Conservation (phyloP, 2,113 vertebrate species). For the Marmota flaviventris region DNA sequence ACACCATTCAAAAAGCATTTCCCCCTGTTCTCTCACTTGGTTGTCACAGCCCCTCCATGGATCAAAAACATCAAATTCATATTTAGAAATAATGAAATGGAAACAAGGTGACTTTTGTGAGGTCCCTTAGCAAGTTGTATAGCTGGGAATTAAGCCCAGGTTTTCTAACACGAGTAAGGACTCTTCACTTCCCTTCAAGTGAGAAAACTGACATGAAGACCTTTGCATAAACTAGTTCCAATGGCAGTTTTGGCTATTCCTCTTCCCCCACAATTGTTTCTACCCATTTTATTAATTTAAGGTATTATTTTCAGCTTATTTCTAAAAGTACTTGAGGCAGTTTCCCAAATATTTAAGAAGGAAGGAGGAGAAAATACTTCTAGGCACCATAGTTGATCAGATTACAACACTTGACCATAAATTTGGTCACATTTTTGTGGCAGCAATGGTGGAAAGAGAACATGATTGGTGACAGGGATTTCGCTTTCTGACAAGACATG, state of each 20-base stretch:
- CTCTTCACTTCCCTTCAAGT: not conserved
- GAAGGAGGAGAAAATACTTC: slow-evolving; percentile 1
- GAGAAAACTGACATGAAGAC: not conserved
- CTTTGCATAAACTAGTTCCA: not conserved
- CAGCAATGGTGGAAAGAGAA: slow-evolving; percentile 46
- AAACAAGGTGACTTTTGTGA: not conserved
- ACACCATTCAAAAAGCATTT: slow-evolving; percentile 24
- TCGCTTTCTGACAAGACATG: not conserved
- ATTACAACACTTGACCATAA: slow-evolving; percentile 29
- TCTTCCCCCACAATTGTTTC: not conserved
- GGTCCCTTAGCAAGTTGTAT: not conserved
- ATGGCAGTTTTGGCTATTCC: not conserved
- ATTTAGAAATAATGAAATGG: slow-evolving; percentile 43
- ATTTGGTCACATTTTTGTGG: slow-evolving; percentile 55
- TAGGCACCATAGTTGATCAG: not conserved
- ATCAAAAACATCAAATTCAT: not conserved
- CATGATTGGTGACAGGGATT: not conserved
- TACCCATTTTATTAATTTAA: slow-evolving; percentile 5
- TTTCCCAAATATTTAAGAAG: slow-evolving; percentile 34
- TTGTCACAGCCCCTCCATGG: not conserved
- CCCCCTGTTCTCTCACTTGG: not conserved
- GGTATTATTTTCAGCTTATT: not conserved
- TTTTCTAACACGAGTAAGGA: not conserved
- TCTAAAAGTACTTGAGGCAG: not conserved
- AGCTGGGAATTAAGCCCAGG: not conserved